Base-by-base conservation (phyloP, 2,888 invertebrate genomes). In the Biston stratarius region DNA sequence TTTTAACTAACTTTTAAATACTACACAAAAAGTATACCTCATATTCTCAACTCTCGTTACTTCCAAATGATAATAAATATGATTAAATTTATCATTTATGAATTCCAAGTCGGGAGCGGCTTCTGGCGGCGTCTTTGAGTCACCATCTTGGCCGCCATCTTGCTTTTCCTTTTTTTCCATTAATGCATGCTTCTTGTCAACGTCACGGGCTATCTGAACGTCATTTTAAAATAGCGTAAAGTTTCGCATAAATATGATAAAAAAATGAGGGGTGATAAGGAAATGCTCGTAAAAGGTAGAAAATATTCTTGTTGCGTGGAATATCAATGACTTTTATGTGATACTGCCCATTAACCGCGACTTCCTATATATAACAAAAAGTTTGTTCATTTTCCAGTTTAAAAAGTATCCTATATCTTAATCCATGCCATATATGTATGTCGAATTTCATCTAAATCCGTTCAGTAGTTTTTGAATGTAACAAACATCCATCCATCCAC, bases 61-160 rank as follows among this genome's bases (percentile, higher is more conserved):
- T 75, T 83, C 77, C 82, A 79, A 73, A 79, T 76, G 77, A 80
- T 85, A 87, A 87, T 92, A 91, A 92, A 92, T 91, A 88, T 90
- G 90, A 91, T 90, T 90, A 89, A 91, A 92, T 91, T 92, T 93
- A 93, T 93, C 92, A 92, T 93, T 92, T 92, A 91, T 91, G 89
- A 91, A 90, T 90, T 87, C 91, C 88, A 80, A 79, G 38, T 38
- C 38, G 38, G 38, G 38, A 38, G 84, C 86, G 82, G 93, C 93
- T 93, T 92, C 92, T 88, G 89, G 81, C 90, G 91, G 91, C 81
- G 78, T 76, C 91, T 92, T 94, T 92, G 91, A 83, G 80, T 85
- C 83, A 89, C 91, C 92, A 91, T 92, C 86, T 90, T 92, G 87
- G 78, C 78, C 67, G 86, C 89, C 89, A 88, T 90, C 80, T 91